Evolutionary conservation across 2,113 vertebrate genomes (phyloP).

Genomic region (Thalassarche chlororhynchos): DNA sequence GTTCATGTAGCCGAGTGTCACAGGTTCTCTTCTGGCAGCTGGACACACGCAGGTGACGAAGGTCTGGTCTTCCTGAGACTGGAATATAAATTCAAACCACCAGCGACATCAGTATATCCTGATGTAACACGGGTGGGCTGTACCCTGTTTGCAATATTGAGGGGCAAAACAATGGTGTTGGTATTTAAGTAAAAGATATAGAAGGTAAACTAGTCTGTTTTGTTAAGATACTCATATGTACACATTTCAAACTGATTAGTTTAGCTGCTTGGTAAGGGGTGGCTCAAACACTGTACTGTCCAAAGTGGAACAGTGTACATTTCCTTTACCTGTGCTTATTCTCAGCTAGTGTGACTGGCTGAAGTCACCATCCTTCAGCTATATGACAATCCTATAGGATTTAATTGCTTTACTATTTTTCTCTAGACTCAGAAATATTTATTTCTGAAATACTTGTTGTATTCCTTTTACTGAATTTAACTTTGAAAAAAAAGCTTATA

Average conservation of each 20-base stretch:
- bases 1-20: background rate
- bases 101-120: background rate
- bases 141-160: background rate
- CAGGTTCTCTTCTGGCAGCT: background rate
- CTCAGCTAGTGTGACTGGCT: background rate
- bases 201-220: background rate
- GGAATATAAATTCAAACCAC: background rate
- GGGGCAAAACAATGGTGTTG: background rate
- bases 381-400: background rate
- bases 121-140: background rate
- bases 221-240: background rate
- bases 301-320: background rate
- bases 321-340: background rate
- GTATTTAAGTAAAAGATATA: background rate
- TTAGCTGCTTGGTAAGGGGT: background rate
- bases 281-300: background rate
- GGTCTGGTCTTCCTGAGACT: background rate
- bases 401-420: background rate
- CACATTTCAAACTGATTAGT: background rate
- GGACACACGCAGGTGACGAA: fast-evolving
- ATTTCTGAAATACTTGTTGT: background rate
- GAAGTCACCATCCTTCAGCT: background rate
- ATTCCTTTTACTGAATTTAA: background rate
- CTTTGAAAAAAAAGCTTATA: background rate
- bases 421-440: background rate